These are phyloP conservation scores for Pogona vitticeps DNA, from an alignment of 2,113 vertebrate species.

Conservation along the genomic window DNA sequence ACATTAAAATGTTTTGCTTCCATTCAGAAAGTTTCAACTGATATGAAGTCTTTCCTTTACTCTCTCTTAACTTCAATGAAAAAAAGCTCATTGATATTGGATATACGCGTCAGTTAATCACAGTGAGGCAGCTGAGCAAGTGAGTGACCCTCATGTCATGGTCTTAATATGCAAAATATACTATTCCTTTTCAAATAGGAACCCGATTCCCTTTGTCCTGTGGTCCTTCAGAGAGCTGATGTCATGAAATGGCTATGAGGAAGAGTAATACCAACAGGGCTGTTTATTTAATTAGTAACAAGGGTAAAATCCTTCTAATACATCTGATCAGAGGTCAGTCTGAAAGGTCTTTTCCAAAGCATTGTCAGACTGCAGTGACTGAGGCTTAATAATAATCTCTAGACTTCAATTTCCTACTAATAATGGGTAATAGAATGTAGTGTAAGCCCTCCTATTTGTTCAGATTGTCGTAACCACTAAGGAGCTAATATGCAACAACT, in stretches of 20 bases:
- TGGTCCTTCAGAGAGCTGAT: slow-evolving; percentile 56
- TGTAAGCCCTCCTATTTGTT: slow-evolving; percentile 78
- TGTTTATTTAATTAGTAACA: slow-evolving; percentile 76
- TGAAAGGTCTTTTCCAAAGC: slow-evolving; percentile 35
- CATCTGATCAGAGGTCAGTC: slow-evolving; percentile 69
- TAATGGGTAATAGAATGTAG: slow-evolving; percentile 79
- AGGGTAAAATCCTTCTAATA: slow-evolving; percentile 71
- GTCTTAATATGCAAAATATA: slow-evolving; percentile 49
- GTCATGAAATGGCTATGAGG: slow-evolving; percentile 68
- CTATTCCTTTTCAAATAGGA: slow-evolving; percentile 37
- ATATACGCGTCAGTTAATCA: slow-evolving; percentile 45
- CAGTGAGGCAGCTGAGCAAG: slow-evolving; percentile 36
- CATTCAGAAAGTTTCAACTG: slow-evolving; percentile 50
- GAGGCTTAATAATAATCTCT: slow-evolving; percentile 78
- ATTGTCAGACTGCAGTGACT: slow-evolving; percentile 56
- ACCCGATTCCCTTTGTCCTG: slow-evolving; percentile 63
- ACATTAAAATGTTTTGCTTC: slow-evolving; percentile 27
- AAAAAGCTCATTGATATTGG: slow-evolving; percentile 50
- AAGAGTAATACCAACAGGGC: slow-evolving; percentile 64
- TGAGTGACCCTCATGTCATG: slow-evolving; percentile 45
- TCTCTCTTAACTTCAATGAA: slow-evolving; percentile 44
- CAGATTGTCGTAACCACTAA: slow-evolving; percentile 72
- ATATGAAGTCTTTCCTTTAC: slow-evolving; percentile 50
- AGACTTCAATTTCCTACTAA: slow-evolving; percentile 81
- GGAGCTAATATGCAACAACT: slow-evolving; percentile 86